These are phyloP conservation scores for Brachionichthys hirsutus DNA, from an alignment of 2,113 vertebrate genomes.

Conservation along the genomic window DNA sequence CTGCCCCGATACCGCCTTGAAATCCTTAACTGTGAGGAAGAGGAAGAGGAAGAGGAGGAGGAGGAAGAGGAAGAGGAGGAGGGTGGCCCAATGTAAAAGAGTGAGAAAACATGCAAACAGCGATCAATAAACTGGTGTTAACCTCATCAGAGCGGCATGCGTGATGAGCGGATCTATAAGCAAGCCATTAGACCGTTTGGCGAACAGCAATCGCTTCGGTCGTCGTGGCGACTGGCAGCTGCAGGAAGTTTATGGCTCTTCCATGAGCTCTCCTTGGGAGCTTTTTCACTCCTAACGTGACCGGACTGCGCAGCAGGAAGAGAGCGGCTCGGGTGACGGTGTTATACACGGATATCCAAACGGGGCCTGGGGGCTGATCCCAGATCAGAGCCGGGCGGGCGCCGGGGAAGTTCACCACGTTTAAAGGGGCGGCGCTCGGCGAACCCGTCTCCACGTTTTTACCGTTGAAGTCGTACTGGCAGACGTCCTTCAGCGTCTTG, in stretches of 20 bases:
- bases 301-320: slow-evolving; percentile 70
- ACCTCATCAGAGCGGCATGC: slow-evolving; percentile 71
- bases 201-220: slow-evolving; percentile 56
- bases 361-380: slow-evolving; percentile 1
- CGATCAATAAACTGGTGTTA: slow-evolving; percentile 83
- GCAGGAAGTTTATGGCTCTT: slow-evolving; percentile 78
- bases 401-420: neutral
- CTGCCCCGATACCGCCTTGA: slow-evolving; percentile 71
- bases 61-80: neutral
- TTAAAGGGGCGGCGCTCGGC: neutral
- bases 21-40: slow-evolving; percentile 70
- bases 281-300: slow-evolving; percentile 78
- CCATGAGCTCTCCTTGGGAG: slow-evolving; percentile 75
- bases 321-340: slow-evolving; percentile 39
- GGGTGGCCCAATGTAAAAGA: slow-evolving; percentile 55
- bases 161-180: slow-evolving; percentile 77
- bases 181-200: slow-evolving; percentile 71
- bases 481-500: slow-evolving; percentile 77
- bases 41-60: slow-evolving; percentile 14
- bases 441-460: slow-evolving; percentile 27
- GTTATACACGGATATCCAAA: slow-evolving; percentile 17
- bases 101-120: slow-evolving; percentile 79
- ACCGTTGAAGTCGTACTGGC: slow-evolving; percentile 82
- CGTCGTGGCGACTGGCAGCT: slow-evolving; percentile 64
- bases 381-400: slow-evolving; percentile 1